Evolutionary conservation across 1,140 invertebrate species (phyloP), one percentile per base, ranked within the genome.

Genomic region (Drosophila lacteicornis): DNA sequence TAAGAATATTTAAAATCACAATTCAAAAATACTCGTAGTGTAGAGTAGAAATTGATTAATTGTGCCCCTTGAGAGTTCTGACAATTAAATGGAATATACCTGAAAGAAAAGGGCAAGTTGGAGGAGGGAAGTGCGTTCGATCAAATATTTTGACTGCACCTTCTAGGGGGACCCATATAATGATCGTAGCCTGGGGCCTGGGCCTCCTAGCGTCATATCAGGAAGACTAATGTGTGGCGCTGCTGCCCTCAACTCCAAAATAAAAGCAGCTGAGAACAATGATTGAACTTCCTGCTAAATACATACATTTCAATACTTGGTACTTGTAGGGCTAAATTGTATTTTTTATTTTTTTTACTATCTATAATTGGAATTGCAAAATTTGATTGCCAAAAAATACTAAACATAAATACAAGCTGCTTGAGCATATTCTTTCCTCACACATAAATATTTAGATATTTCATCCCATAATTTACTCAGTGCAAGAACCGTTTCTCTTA

Each of bases 61-160:
- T 80, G 46, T 59, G 67, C 51, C 60, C 43, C 47, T 65, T 59
- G 43, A 60, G 51, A 51, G 51, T 33, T 56, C 76, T 66, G 60
- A 51, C 76, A 60, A 47, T 19, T 43, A 50, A 36, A 30, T 59
- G 30, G 30, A 40, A 58, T 25, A 40, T 42, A 47, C 27, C 56
- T 57, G 40, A 19, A 40, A 11, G 36, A 11, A 8, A 38, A 36
- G 33, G 17, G 56, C 15, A 11, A n/a, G n/a, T 33, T 9, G 36
- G 38, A 33, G 40, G 27, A 57, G 53, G 22, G 59, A 46, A 61
- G 63, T 56, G 53, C 80, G 69, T 80, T 83, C 84, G 65, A 83
- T 88, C 68, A 88, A 83, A 87, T 80, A 83, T 87, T 88, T 88
- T 80, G 83, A 87, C 76, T 71, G 42, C 30, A 42, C 53, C 66